These are phyloP conservation scores for Metellina segmentata DNA, from an alignment of 2,888 invertebrate species.

Conservation along the genomic window DNA sequence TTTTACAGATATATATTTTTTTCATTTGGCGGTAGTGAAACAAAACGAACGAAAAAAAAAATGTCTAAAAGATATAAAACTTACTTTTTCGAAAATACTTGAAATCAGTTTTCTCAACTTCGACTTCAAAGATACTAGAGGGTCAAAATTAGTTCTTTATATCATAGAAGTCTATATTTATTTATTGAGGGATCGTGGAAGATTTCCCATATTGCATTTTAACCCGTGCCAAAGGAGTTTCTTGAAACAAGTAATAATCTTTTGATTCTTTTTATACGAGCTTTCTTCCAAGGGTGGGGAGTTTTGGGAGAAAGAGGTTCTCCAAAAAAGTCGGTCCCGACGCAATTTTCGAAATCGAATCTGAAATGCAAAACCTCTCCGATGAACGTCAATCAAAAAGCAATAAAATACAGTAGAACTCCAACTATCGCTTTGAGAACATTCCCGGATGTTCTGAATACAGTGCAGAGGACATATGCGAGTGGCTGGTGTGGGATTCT, in stretches of 20 bases:
- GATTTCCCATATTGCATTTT: not conserved
- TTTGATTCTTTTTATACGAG: not conserved
- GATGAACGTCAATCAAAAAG: not conserved
- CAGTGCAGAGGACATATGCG: too few relatives aligned
- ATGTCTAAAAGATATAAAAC: constrained; percentile 1
- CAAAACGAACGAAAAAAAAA: constrained; percentile 5
- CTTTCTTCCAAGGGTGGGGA: not conserved
- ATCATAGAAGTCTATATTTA: constrained; percentile 4
- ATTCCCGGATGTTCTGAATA: too few relatives aligned
- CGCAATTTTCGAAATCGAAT: not conserved
- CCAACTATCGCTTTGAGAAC: too few relatives aligned
- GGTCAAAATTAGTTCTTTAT: not conserved
- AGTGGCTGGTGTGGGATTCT: too few relatives aligned
- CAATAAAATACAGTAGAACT: constrained; percentile 1
- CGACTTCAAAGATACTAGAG: not conserved
- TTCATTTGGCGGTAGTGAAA: constrained; percentile 12
- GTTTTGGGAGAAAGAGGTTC: too few relatives aligned
- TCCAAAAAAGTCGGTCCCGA: not conserved
- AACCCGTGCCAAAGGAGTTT: not conserved
- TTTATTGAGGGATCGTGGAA: not conserved
- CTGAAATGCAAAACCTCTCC: not conserved
- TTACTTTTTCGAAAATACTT: constrained; percentile 27
- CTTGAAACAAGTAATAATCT: not conserved
- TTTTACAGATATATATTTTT: constrained; percentile 7
- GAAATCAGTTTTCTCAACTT: constrained; percentile 1